Evolutionary conservation across 2,888 invertebrate species (phyloP).

Genomic region (Rotaria macrura): DNA sequence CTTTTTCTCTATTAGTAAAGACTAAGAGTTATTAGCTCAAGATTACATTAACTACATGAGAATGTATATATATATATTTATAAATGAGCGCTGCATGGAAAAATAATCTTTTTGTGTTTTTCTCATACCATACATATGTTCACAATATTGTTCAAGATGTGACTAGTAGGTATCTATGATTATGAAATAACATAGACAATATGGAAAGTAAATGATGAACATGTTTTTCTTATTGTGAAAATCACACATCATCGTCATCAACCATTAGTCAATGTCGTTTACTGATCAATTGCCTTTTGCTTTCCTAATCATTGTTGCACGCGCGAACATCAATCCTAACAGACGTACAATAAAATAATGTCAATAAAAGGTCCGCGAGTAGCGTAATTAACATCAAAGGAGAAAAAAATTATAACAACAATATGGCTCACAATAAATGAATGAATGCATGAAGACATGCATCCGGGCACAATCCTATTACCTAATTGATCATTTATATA

Average conservation of each 20-base stretch:
- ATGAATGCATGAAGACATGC: neutral
- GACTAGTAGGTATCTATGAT: neutral
- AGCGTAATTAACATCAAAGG: neutral
- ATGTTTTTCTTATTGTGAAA: neutral
- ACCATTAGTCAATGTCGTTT: neutral
- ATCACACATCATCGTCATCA: neutral
- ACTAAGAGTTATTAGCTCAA: neutral
- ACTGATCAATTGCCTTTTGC: neutral
- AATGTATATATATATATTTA: neutral
- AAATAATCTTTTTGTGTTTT: neutral
- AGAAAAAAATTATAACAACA: neutral
- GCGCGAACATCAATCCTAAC: neutral
- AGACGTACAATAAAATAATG: neutral
- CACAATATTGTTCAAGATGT: neutral
- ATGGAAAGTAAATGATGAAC: slow-evolving; percentile 7
- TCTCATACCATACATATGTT: neutral
- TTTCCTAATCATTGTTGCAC: neutral
- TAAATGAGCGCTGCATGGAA: neutral
- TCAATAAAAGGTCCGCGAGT: neutral
- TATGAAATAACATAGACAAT: neutral
- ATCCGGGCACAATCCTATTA: neutral
- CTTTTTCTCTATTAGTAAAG: neutral
- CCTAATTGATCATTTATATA: neutral
- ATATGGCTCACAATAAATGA: neutral
- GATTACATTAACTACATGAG: neutral